Evolutionary conservation across 2,888 invertebrate species (phyloP).

Genomic region (Iphiclides podalirius): DNA sequence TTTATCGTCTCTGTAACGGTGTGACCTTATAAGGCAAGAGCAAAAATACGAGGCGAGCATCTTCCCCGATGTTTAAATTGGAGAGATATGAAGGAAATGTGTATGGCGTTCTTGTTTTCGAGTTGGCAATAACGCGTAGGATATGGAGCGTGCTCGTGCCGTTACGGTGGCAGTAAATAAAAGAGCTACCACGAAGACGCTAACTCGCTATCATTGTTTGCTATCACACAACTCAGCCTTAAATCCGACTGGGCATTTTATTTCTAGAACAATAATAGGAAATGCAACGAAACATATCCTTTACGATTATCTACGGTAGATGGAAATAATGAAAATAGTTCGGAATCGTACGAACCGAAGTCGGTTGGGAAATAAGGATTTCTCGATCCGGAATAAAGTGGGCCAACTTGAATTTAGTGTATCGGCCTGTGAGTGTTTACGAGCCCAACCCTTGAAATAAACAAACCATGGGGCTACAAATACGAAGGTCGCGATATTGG

Average conservation of each 20-base stretch:
- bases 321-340: constrained; percentile 27
- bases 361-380: constrained; percentile 45
- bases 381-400: constrained; percentile 59
- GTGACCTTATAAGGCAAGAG: no score
- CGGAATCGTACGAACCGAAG: constrained; percentile 27
- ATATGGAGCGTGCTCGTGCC: constrained; percentile 75
- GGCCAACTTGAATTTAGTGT: constrained; percentile 66
- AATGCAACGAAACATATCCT: constrained; percentile 5
- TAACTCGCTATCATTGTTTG: constrained; percentile 56
- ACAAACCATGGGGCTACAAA: constrained; percentile 56
- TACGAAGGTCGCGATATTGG: constrained; percentile 61
- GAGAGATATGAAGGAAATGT: constrained; percentile 72
- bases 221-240: constrained; percentile 35
- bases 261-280: neutral
- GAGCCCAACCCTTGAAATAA: constrained; percentile 69
- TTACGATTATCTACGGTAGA: constrained; percentile 22
- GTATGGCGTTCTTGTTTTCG: constrained; percentile 73
- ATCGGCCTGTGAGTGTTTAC: constrained; percentile 70
- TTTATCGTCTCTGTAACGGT: no score
- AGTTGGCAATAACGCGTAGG: constrained; percentile 76
- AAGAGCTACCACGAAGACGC: constrained; percentile 53
- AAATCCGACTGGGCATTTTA: constrained; percentile 4
- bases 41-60: constrained; percentile 24
- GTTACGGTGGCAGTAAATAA: constrained; percentile 74
- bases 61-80: constrained; percentile 23